Base-by-base conservation (phyloP, 2,113 vertebrate genomes). In the Polypterus bichir region DNA sequence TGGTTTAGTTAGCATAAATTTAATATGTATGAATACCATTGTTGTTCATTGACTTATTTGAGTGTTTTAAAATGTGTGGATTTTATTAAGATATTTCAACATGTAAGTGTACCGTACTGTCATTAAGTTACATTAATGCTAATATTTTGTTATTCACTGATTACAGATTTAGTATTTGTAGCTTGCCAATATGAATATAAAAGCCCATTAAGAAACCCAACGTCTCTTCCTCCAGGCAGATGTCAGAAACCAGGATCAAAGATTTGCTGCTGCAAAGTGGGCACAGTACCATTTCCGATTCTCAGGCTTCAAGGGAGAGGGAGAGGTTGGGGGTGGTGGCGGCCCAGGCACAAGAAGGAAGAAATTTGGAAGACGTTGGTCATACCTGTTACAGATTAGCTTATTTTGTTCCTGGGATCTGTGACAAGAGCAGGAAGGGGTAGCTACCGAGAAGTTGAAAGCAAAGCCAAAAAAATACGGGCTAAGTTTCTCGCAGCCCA, bases 401-500 rank as follows among this genome's bases (percentile, higher is more conserved):
- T 68, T 76, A 72, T 77, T 46, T 53, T 78, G 27, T 55, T 66
- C 73, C 68, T 67, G 48, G 56, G 45, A 68, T 71, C 54, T 67
- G 69, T 53, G 60, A 68, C 64, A 64, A 67, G 75, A 71, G 60
- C 60, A 70, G 61, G 68, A 66, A 74, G 66, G 62, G 63, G 59
- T 56, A 60, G 72, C 70, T 69, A 68, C 73, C 76, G 67, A 68
- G 69, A 74, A 77, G 72, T 49, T 65, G 68, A 71, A 77, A 76
- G 76, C 64, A 62, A 69, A 77, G 73, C 72, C 74, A 71, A 69
- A 67, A 76, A 69, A 62, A 72, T 68, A 64, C 62, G 61, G 73
- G 75, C 78, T 71, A 76, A 11, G 76, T 77, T 79, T 81, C 66
- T 79, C 77, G 73, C 77, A 67, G 71, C 68, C 62, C 63, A 73